These are phyloP conservation scores for Hesperophylax magnus DNA, from an alignment of 1,140 invertebrate genomes.

Conservation along the genomic window DNA sequence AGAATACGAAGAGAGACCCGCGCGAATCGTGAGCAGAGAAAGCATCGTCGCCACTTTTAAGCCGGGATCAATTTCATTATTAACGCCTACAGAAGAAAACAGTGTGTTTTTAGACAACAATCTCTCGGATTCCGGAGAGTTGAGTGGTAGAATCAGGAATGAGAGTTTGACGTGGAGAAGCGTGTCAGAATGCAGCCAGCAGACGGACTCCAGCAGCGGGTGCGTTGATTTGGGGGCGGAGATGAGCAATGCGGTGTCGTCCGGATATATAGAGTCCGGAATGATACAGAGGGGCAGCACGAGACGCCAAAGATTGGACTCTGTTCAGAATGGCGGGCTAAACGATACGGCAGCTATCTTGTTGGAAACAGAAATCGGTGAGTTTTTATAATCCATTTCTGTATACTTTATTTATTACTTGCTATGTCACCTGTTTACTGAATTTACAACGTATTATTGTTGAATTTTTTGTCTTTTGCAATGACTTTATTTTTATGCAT, in stretches of 20 bases:
- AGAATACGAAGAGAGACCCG: conserved; percentile 42
- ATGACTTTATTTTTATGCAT: too few relatives aligned
- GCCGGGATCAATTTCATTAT: conserved; percentile 2
- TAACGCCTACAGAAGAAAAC: conserved; percentile 48
- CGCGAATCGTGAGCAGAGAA: conserved; percentile 40
- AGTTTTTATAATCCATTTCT: not conserved
- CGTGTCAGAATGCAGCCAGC: conserved; percentile 67
- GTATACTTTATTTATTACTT: too few relatives aligned
- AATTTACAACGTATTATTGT: too few relatives aligned
- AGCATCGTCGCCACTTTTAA: conserved; percentile 26
- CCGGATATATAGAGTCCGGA: conserved; percentile 38
- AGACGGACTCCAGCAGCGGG: conserved; percentile 63
- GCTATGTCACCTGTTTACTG: too few relatives aligned
- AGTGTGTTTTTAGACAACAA: conserved; percentile 43
- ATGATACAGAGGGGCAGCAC: conserved; percentile 57
- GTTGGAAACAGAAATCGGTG: conserved; percentile 56
- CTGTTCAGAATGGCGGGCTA: conserved; percentile 57
- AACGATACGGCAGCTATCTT: conserved; percentile 55
- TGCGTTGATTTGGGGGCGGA: conserved; percentile 63
- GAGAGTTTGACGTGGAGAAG: conserved; percentile 65
- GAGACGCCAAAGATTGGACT: conserved; percentile 53
- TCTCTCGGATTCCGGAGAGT: conserved; percentile 37
- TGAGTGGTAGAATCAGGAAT: conserved; percentile 38
- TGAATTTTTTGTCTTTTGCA: too few relatives aligned
- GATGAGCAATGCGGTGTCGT: conserved; percentile 47